Percentiles rank a stretch among this genome's conserved stretches.
Evolutionary conservation across 2,888 invertebrate genomes (phyloP).

Genomic region (Branchipolynoe longqiensis): DNA sequence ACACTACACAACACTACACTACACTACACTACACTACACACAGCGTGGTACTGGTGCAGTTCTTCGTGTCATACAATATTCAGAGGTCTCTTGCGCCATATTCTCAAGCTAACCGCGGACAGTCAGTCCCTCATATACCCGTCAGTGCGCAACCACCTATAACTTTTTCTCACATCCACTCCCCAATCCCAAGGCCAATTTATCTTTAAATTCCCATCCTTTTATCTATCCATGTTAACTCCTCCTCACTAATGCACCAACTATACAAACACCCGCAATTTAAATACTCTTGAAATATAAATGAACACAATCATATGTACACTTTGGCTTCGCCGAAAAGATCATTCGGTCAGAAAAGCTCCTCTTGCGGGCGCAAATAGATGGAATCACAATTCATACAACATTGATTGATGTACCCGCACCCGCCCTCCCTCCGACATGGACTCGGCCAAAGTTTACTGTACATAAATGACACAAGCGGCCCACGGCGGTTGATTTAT

Average conservation of each 20-base stretch:
- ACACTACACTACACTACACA: too few relatives aligned
- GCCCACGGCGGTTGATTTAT: conserved; percentile 52
- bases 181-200: background rate
- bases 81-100: conserved; percentile 33
- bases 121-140: background rate
- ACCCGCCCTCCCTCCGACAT: conserved; percentile 21
- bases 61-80: conserved; percentile 2
- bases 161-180: too few relatives aligned
- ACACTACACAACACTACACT: too few relatives aligned
- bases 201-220: background rate
- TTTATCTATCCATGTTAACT: background rate
- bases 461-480: conserved; percentile 52
- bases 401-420: conserved; percentile 52
- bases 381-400: conserved; percentile 57
- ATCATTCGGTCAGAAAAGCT: conserved; percentile 31
- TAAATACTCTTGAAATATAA: background rate
- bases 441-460: conserved; percentile 56
- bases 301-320: background rate
- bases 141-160: too few relatives aligned
- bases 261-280: background rate
- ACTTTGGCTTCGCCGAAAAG: background rate
- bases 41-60: background rate
- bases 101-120: conserved; percentile 24
- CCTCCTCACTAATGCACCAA: background rate
- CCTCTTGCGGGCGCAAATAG: conserved; percentile 52